Evolutionary conservation across 1,140 invertebrate species (phyloP), one percentile per base, ranked within the genome.

Genomic region (Babylonia areolata): DNA sequence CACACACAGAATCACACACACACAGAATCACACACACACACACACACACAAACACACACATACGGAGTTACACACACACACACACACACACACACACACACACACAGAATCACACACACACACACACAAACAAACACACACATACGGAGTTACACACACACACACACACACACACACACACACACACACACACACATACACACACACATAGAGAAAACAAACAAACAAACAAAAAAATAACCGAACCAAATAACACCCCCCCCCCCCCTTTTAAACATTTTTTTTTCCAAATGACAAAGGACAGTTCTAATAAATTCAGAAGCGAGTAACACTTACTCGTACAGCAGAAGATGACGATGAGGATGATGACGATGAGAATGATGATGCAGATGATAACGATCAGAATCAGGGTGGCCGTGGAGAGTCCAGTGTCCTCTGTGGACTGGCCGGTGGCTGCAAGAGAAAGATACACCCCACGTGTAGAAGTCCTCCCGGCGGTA

Each of bases 311-410:
- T 17, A 51, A 51, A 9, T 12, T 0, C 9, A 51, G 17, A 51
- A 51, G 17, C 46, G 15, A n/a, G 5, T 12, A 20, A 64, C 23
- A 71, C 82, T 84, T 42, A 84, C 82, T 33, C 12, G 54, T 20
- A 46, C 58, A 73, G 39, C 64, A 84, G 69, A 73, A 84, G 37
- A 84, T 46, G 35, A 73, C 46, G 64, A 71, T 11, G 11, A 84
- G 69, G 46, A 84, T 46, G 40, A 84, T n/a, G 39, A 84, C 69
- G 37, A 84, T 37, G 12, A 71, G 12, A 39, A 84, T 37, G 64
- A 84, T 42, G 28, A 84, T 11, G 33, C 82, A 84, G 64, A 84
- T 75, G 82, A 84, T 84, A 39, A 84, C 75, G n/a, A 84, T 84
- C 37, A 84, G 69, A 23, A 75, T 51, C 64, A 84, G 69, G 11